Evolutionary conservation across 2,888 invertebrate species (phyloP).

Genomic region (Kryphioiulus occultus): DNA sequence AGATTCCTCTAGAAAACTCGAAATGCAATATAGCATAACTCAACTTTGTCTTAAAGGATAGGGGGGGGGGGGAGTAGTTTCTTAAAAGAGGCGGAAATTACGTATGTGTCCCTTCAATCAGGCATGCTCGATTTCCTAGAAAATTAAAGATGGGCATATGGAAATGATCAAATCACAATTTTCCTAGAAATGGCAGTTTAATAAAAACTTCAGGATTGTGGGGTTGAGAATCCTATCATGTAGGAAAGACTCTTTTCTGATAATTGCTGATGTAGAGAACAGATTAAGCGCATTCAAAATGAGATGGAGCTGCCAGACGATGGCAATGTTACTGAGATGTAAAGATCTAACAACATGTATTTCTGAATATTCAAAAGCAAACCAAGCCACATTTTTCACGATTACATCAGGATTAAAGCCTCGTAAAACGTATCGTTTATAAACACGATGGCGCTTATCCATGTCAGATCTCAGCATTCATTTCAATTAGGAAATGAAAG

Average conservation of each 20-base stretch:
- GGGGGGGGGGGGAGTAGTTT: no score
- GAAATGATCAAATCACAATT: no score
- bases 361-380: neutral
- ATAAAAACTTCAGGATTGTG: no score
- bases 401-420: neutral
- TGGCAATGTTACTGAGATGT: neutral
- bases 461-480: neutral
- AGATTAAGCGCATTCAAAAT: neutral
- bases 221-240: no score
- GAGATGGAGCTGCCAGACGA: neutral
- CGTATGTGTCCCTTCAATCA: no score
- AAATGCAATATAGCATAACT: neutral
- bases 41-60: no score
- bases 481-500: slow-evolving; percentile 24
- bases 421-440: neutral
- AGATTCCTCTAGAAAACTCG: neutral
- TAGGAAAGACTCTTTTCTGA: no score
- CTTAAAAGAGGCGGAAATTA: no score
- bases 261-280: neutral
- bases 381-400: neutral
- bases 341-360: neutral
- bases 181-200: no score
- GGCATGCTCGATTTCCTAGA: no score
- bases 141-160: no score
- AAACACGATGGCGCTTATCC: neutral